Percentiles rank a stretch among this genome's conserved stretches.
These are phyloP conservation scores for Erebia ligea DNA, from an alignment of 2,888 invertebrate genomes.

Conservation along the genomic window DNA sequence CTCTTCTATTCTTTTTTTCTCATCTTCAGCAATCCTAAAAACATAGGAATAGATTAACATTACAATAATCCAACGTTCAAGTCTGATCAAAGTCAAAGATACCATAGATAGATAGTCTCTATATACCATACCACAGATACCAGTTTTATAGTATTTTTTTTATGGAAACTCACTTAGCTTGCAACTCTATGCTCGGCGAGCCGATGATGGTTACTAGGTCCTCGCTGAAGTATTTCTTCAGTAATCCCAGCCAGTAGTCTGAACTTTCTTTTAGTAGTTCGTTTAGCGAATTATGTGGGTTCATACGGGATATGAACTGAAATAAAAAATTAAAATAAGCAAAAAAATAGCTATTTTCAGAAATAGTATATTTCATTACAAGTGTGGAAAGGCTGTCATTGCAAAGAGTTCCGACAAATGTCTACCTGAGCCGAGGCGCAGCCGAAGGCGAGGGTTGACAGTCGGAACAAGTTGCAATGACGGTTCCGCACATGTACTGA, in stretches of 20 bases:
- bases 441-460: too few species aligned
- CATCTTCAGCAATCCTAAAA: slow-evolving; percentile 86
- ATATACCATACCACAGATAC: background rate
- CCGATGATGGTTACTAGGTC: slow-evolving; percentile 85
- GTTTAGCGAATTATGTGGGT: slow-evolving; percentile 85
- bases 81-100: too few species aligned
- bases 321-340: slow-evolving; percentile 24
- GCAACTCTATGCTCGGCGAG: slow-evolving; percentile 75
- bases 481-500: too few species aligned
- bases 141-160: slow-evolving; percentile 2
- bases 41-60: background rate
- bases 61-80: too few species aligned
- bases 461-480: too few species aligned
- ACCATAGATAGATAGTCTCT: too few species aligned
- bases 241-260: slow-evolving; percentile 88
- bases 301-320: slow-evolving; percentile 87
- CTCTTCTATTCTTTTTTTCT: slow-evolving; percentile 86
- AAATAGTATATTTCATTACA: too few species aligned
- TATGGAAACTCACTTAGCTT: slow-evolving; percentile 58
- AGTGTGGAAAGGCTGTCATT: too few species aligned
- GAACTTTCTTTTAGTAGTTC: slow-evolving; percentile 84
- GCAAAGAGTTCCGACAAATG: too few species aligned
- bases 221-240: slow-evolving; percentile 87
- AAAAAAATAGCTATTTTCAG: slow-evolving; percentile 16
- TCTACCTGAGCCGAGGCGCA: too few species aligned